A percentile compares a stretch with the other conserved stretches of the same genome.
These are phyloP conservation scores for Idaea aversata DNA, from an alignment of 2,888 invertebrate species.

Conservation along the genomic window DNA sequence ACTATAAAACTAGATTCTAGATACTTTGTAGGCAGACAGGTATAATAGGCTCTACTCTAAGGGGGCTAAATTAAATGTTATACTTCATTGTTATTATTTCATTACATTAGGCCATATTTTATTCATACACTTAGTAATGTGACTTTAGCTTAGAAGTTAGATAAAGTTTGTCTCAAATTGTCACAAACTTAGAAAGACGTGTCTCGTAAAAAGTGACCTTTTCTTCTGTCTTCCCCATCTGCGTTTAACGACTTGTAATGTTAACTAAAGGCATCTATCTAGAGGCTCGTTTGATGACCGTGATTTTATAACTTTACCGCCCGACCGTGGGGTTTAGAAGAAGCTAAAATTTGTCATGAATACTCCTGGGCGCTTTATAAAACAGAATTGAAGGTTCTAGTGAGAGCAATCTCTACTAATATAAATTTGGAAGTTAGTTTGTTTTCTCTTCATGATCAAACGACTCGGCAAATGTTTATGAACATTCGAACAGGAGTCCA, in stretches of 20 bases:
- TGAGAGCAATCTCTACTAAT: too few relatives aligned
- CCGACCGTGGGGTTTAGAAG: neutral
- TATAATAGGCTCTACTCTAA: too few relatives aligned
- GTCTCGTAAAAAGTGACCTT: neutral
- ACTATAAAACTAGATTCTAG: too few relatives aligned
- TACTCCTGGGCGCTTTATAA: neutral
- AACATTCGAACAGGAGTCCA: too few relatives aligned
- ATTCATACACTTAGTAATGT: neutral
- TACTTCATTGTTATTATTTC: neutral
- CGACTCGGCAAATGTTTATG: too few relatives aligned
- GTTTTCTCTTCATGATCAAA: too few relatives aligned
- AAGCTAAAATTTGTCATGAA: neutral
- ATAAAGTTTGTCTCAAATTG: neutral
- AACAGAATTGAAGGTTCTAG: neutral
- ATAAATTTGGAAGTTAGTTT: too few relatives aligned
- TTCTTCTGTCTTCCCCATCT: neutral
- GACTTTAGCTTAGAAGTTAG: neutral
- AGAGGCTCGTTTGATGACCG: neutral
- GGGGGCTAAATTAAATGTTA: neutral
- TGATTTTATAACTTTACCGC: neutral
- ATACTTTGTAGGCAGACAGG: too few relatives aligned
- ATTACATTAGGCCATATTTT: neutral
- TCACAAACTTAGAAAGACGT: neutral
- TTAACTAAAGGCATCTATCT: neutral
- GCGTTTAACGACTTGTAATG: neutral